These are phyloP conservation scores for Drosophila ustulata DNA, from an alignment of 2,888 invertebrate genomes.

Conservation along the genomic window DNA sequence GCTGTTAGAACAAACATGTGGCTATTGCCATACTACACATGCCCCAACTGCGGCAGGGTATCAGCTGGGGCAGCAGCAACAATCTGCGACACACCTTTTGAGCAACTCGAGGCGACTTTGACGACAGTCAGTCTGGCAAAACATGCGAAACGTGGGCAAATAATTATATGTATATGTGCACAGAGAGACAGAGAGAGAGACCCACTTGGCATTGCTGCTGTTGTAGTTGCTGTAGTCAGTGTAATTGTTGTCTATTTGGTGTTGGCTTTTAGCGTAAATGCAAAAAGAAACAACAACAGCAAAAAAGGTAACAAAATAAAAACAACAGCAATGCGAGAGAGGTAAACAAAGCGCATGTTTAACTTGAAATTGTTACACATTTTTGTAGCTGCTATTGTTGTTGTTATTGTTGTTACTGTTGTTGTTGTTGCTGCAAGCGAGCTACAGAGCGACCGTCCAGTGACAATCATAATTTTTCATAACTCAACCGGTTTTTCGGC, in stretches of 20 bases:
- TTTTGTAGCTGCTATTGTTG: conserved; percentile 40
- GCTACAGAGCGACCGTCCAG: conserved; percentile 51
- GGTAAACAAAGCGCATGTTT: conserved; percentile 65
- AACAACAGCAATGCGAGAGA: conserved; percentile 27
- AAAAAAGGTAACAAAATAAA: conserved; percentile 18
- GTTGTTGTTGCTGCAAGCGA: conserved; percentile 31
- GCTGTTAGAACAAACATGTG: neutral
- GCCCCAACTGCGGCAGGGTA: conserved; percentile 7
- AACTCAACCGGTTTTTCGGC: conserved; percentile 74
- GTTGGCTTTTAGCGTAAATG: conserved; percentile 77
- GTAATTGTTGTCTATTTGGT: conserved; percentile 78
- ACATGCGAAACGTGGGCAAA: conserved; percentile 79
- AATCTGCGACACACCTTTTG: conserved; percentile 51
- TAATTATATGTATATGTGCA: conserved; percentile 57
- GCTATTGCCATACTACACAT: neutral
- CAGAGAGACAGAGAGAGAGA: conserved; percentile 28
- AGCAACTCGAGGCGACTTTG: conserved; percentile 46
- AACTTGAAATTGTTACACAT: conserved; percentile 79
- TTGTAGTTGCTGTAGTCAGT: conserved; percentile 50
- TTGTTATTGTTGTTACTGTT: conserved; percentile 26
- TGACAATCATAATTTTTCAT: conserved; percentile 81
- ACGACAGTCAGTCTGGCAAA: conserved; percentile 77
- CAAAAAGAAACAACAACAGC: conserved; percentile 50
- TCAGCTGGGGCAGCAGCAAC: conserved; percentile 7
- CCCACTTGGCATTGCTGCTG: conserved; percentile 58